Base-by-base conservation (phyloP, 2,888 invertebrate species). In the Callosobruchus maculatus region DNA sequence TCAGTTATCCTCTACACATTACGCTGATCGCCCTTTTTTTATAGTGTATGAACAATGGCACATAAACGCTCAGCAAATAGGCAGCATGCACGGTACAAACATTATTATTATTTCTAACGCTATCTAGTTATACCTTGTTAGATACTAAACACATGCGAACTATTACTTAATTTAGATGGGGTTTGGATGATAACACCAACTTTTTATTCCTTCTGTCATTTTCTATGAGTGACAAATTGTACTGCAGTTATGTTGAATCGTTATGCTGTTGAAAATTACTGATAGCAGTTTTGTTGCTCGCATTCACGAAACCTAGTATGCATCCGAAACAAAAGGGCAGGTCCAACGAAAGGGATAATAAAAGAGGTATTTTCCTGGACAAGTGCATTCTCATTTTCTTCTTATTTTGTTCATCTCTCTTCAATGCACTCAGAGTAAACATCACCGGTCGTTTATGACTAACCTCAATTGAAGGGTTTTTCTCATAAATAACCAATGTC, bases 51-150 rank as follows among this genome's bases (percentile, higher is more conserved):
- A 73, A 77, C 77, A 71, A 13, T 73, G 73, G 66, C 68, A 68
- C 71, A 74, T 75, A 77, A 77, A 75, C 74, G 77, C 21, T 76
- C 70, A 71, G 75, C 71, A 77, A 75, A 77, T 73, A 76, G 20
- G 70, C 72, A 72, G 70, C 67, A 69, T 31, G 21, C 22, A 69
- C 70, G 72, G 73, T 73, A 70, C 71, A 77, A 77, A 78, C 74
- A 75, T n/a, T 71, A 5, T 22, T 7, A 70, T 70, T 70, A 76
- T 31, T 75, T 21, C 73, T 71, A 76, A 73, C 75, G 76, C 76
- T 74, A 77, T 74, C 72, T 77, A 76, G 75, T 77, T 77, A 75
- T 71, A 68, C 20, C 72, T 71, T 75, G 77, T 74, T 75, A 71
- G 75, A 49, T 26, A 74, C 49, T 75, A 70, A 75, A 73, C 74